These are phyloP conservation scores for Tragelaphus scriptus DNA, from an alignment of 2,113 vertebrate species.

Conservation along the genomic window DNA sequence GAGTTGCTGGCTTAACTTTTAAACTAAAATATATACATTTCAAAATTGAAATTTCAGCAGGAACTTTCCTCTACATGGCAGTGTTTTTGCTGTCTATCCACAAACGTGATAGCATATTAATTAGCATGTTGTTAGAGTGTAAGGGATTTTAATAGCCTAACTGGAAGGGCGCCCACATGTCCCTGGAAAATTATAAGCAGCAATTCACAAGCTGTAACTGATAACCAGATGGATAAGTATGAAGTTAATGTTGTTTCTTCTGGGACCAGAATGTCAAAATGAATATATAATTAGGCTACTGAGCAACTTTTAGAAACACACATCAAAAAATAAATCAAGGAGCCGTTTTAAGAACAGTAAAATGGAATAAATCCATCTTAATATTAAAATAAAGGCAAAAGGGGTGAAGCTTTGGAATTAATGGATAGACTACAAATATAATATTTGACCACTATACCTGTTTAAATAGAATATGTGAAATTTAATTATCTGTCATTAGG, in stretches of 20 bases:
- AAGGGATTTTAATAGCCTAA: slow-evolving; percentile 77
- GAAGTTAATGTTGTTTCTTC: slow-evolving; percentile 79
- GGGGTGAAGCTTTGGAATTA: slow-evolving; percentile 47
- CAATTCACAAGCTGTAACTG: slow-evolving; percentile 75
- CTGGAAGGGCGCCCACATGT: slow-evolving; percentile 74
- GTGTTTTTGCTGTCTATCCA: slow-evolving; percentile 53
- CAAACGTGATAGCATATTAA: slow-evolving; percentile 72
- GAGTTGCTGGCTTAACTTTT: slow-evolving; percentile 44
- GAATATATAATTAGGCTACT: slow-evolving; percentile 76
- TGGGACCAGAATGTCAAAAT: slow-evolving; percentile 78
- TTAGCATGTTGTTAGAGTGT: slow-evolving; percentile 80
- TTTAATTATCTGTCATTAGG: not conserved
- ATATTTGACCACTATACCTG: not conserved
- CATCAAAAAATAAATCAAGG: slow-evolving; percentile 75
- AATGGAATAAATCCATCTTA: slow-evolving; percentile 65
- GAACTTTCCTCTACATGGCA: slow-evolving; percentile 8
- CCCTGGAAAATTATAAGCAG: slow-evolving; percentile 76
- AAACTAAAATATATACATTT: slow-evolving; percentile 44
- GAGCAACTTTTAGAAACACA: slow-evolving; percentile 54
- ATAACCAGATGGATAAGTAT: slow-evolving; percentile 83
- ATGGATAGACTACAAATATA: slow-evolving; percentile 69
- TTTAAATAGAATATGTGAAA: not conserved
- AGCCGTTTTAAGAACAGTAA: slow-evolving; percentile 60
- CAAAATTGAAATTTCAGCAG: not conserved
- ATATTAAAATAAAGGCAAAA: slow-evolving; percentile 66